Percentiles rank a stretch among this genome's conserved stretches.
These are phyloP conservation scores for Drosophila truncata DNA, from an alignment of 1,140 invertebrate species.

Conservation along the genomic window DNA sequence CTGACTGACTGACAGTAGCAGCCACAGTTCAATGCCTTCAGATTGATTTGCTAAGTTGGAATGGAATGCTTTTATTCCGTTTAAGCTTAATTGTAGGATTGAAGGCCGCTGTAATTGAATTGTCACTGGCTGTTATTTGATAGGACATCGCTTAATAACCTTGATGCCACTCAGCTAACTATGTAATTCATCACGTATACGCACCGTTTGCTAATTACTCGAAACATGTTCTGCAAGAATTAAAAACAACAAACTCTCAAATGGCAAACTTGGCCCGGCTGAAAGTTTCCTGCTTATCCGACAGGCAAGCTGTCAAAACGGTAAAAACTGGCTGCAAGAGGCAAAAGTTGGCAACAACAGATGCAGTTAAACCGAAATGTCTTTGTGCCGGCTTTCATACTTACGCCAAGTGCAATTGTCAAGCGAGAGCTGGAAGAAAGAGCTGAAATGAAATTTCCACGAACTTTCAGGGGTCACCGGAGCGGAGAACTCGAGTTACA, in stretches of 20 bases:
- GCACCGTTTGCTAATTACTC: constrained; percentile 66
- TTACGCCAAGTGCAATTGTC: constrained; percentile 44
- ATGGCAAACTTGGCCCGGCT: constrained; percentile 29
- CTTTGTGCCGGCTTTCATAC: constrained; percentile 28
- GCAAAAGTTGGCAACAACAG: constrained; percentile 51
- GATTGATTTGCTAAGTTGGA: constrained; percentile 34
- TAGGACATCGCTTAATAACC: constrained; percentile 4
- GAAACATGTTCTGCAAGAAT: constrained; percentile 34
- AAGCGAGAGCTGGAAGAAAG: constrained; percentile 1
- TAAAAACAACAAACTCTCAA: constrained; percentile 9
- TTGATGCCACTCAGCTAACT: constrained; percentile 6
- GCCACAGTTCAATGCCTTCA: constrained; percentile 54
- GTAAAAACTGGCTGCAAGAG: constrained; percentile 24
- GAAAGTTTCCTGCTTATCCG: constrained; percentile 44
- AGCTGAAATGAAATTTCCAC: constrained; percentile 10
- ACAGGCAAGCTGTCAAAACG: constrained; percentile 33
- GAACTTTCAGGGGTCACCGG: constrained; percentile 8
- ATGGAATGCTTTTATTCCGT: not conserved
- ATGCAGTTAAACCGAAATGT: constrained; percentile 50
- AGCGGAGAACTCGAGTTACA: constrained; percentile 25
- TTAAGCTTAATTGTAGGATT: not conserved
- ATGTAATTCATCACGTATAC: constrained; percentile 56
- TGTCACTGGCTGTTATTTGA: not conserved
- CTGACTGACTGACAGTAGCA: constrained; percentile 9
- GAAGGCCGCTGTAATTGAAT: constrained; percentile 20